Evolutionary conservation across 2,113 vertebrate species (phyloP).

Genomic region (Myrmecophaga tridactyla): DNA sequence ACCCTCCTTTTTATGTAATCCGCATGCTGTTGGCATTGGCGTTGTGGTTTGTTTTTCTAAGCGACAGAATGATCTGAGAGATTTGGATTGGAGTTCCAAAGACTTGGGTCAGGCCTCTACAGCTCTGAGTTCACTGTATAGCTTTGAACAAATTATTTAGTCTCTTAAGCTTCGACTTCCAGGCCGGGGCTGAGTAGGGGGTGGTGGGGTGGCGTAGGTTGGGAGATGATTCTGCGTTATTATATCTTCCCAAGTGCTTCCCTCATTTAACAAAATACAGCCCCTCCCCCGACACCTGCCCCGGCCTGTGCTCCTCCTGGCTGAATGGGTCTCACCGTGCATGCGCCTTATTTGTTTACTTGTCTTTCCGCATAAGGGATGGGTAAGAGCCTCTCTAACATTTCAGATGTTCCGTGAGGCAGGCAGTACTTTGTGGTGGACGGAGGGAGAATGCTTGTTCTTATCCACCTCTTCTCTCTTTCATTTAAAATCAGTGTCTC

Average conservation of each 20-base stretch:
- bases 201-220: background rate
- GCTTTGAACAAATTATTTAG: background rate
- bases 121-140: background rate
- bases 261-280: background rate
- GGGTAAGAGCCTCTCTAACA: background rate
- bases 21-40: background rate
- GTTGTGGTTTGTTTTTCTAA: background rate
- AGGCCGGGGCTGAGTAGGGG: background rate
- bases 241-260: background rate
- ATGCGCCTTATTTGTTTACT: background rate
- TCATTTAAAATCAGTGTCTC: conserved; percentile 1
- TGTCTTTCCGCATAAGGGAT: background rate
- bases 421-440: background rate
- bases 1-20: background rate
- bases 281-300: background rate
- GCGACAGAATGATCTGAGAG: background rate
- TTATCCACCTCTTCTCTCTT: background rate
- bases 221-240: background rate
- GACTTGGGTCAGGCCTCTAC: background rate
- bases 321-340: rapidly evolving
- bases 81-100: background rate
- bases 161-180: background rate
- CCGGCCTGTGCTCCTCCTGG: background rate
- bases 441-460: background rate
- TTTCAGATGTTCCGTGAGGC: background rate